Evolutionary conservation across 1,140 invertebrate genomes (phyloP).

Genomic region (Drosophila baimaii): DNA sequence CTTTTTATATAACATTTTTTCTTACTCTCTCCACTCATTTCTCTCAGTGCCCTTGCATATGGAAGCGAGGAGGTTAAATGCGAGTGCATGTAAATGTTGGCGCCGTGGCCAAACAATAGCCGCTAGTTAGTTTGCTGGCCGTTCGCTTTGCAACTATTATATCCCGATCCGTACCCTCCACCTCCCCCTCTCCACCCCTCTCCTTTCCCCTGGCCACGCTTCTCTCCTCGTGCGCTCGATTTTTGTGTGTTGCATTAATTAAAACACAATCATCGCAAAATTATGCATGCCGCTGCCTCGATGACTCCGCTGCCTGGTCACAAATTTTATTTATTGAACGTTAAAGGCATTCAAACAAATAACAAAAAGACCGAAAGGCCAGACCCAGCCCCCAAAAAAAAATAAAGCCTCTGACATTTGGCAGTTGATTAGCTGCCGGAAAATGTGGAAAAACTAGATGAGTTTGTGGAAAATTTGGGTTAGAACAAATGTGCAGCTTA

Average conservation of each 20-base stretch:
- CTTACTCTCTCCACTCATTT: background rate
- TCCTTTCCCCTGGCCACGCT: rapidly evolving
- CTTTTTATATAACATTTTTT: background rate
- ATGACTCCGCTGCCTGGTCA: conserved; percentile 31
- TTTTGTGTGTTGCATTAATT: conserved; percentile 73
- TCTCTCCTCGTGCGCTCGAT: background rate
- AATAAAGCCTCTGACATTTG: conserved; percentile 21
- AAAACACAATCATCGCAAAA: conserved; percentile 76
- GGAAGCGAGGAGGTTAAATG: conserved; percentile 20
- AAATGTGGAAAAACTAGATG: conserved; percentile 10
- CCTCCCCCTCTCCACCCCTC: background rate
- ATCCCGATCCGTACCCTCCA: conserved; percentile 2
- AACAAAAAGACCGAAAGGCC: conserved; percentile 18
- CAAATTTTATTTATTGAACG: conserved; percentile 70
- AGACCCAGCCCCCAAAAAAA: background rate
- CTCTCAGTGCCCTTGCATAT: conserved; percentile 8
- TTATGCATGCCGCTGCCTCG: conserved; percentile 63
- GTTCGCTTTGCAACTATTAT: conserved; percentile 46
- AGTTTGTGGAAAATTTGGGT: background rate
- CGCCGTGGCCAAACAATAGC: conserved; percentile 66
- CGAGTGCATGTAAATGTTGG: conserved; percentile 61
- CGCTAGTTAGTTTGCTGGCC: conserved; percentile 73
- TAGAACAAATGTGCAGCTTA: background rate
- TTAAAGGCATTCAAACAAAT: conserved; percentile 60
- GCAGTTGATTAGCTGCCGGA: conserved; percentile 60